Evolutionary conservation across 2,113 vertebrate genomes (phyloP).

Genomic region (Saimiri boliviensis): DNA sequence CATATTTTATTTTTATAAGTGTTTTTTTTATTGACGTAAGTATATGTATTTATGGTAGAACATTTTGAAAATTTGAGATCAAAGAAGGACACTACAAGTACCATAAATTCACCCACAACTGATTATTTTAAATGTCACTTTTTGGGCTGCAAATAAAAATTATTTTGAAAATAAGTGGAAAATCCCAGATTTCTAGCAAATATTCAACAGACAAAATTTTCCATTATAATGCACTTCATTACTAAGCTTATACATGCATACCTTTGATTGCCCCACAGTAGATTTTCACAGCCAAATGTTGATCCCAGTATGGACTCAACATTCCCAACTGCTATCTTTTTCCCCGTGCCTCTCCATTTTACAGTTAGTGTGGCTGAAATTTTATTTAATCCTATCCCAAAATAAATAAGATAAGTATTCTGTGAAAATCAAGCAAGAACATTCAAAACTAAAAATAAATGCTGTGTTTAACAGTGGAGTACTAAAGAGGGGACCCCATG

Average conservation of each 20-base stretch:
- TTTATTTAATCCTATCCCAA: neutral
- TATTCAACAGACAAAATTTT: neutral
- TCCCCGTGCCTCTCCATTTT: neutral
- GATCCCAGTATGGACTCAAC: neutral
- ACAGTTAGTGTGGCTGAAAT: neutral
- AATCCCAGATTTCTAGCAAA: neutral
- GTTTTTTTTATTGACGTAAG: neutral
- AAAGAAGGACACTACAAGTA: neutral
- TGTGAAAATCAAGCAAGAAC: neutral
- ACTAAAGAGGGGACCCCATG: neutral
- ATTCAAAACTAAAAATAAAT: neutral
- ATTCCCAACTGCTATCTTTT: neutral
- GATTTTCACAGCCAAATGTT: neutral
- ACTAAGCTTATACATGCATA: neutral
- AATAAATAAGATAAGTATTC: neutral
- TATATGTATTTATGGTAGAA: neutral
- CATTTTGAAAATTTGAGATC: slow-evolving; percentile 24
- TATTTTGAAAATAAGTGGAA: neutral
- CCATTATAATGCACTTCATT: slow-evolving; percentile 30
- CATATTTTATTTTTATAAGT: slow-evolving; percentile 1
- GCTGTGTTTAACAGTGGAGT: neutral
- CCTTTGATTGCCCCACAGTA: neutral
- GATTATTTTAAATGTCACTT: neutral
- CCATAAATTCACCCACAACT: neutral
- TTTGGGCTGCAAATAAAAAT: neutral